These are phyloP conservation scores for Dysdera silvatica DNA, from an alignment of 1,140 invertebrate species.

Conservation along the genomic window DNA sequence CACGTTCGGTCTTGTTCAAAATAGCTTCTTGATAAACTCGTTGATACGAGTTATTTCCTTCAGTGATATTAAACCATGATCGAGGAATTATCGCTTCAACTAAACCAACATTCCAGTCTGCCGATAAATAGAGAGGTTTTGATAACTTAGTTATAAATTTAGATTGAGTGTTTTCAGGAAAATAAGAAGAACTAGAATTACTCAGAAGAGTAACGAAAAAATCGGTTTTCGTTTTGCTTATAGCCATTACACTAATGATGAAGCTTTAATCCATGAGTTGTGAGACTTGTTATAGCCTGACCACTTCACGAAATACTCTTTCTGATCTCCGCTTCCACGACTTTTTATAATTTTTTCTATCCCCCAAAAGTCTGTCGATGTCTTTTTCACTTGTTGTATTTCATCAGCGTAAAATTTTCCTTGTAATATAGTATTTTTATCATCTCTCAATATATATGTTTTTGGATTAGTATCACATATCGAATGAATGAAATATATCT, in stretches of 20 bases:
- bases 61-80: conserved; percentile 6
- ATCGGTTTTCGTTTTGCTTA: neutral
- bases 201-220: neutral
- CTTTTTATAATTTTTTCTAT: conserved; percentile 9
- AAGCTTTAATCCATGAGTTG: neutral
- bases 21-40: neutral
- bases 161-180: neutral
- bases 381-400: conserved; percentile 2
- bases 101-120: neutral
- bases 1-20: too few relatives aligned
- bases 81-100: conserved; percentile 9
- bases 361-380: neutral
- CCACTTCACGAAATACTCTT: neutral
- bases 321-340: neutral
- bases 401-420: conserved; percentile 23
- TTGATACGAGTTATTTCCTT: neutral
- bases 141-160: conserved; percentile 7
- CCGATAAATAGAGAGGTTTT: neutral
- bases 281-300: neutral
- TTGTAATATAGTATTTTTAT: neutral
- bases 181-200: neutral
- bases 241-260: too few relatives aligned
- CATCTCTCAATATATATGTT: conserved; percentile 17
- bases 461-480: neutral
- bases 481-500: conserved; percentile 13